Base-by-base conservation (phyloP, 1,140 invertebrate species). In the Amphibalanus amphitrite region DNA sequence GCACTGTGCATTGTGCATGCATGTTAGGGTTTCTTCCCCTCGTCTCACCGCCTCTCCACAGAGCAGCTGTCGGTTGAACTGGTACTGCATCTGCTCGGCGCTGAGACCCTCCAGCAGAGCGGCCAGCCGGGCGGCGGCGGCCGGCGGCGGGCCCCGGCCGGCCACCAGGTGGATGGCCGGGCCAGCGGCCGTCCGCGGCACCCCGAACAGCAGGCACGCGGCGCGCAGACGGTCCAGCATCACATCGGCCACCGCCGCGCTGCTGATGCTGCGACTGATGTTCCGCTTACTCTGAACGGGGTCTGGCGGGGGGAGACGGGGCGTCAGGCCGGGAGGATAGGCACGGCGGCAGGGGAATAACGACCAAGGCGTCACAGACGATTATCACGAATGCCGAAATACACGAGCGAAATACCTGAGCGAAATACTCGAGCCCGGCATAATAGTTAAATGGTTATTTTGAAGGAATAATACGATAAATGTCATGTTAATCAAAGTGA, bases 221-320 rank as follows among this genome's bases (percentile, higher is more conserved):
- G 75, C 76, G 67, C 68, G 33, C 28, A 71, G 72, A 69, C 72
- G 73, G 68, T 75, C 71, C 70, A 73, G 69, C 29, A 69, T 71
- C 0, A 74, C 70, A 29, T 59, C 30, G 20, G 73, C 71, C 67
- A 76, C 74, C 65, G 74, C 72, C 68, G 72, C 75, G 72, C 28
- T 29, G 30, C 70, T 70, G 29, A 59, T n/a, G 26, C 47, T 47
- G 69, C 47, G 25, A 30, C 33, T 0, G 70, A 47, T 67, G 33
- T 71, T 28, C 13, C 64, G 17, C 67, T 59, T 28, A 47, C 38
- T 29, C 70, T 67, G 25, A 47, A 71, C 23, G 38, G 47, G 17
- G 26, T 71, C 26, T 64, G 67, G 28, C 69, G 67, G 28, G 67
- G 47, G n/a, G n/a, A n/a, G n/a, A n/a, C n/a, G n/a, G n/a, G n/a